phyloP scores from a whole-genome alignment of 2,888 invertebrate species.

The Anodontia alba region DNA sequence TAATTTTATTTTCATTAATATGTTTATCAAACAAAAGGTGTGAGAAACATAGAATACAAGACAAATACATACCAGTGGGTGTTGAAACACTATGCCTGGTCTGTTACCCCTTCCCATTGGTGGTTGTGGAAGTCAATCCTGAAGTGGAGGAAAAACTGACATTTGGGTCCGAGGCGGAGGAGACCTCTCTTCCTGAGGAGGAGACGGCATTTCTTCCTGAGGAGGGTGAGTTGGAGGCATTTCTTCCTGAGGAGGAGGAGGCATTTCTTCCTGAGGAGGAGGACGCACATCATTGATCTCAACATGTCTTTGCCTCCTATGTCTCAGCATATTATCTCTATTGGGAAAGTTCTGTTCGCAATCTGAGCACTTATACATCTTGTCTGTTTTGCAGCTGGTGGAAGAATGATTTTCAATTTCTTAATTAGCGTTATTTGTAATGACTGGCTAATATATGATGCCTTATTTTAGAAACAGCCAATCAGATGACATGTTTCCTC shows the following conservation, averaged over 20 bases:
- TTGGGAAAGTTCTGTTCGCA: constrained; percentile 26
- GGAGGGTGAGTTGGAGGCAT: not conserved
- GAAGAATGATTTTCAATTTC: constrained; percentile 22
- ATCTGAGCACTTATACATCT: constrained; percentile 39
- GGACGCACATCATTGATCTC: not conserved
- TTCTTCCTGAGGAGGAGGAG: constrained; percentile 5
- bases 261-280: too few species aligned
- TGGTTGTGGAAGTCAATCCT: not conserved
- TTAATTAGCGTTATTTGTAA: not conserved
- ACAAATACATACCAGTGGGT: constrained; percentile 20
- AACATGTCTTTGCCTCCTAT: constrained; percentile 14
- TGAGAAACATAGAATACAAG: not conserved
- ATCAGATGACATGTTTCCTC: not conserved
- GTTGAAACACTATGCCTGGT: constrained; percentile 15
- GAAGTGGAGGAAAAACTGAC: not conserved
- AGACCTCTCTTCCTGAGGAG: not conserved
- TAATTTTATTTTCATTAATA: not conserved
- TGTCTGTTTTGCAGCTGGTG: constrained; percentile 5
- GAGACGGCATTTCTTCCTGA: not conserved
- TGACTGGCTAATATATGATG: not conserved
- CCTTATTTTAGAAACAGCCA: not conserved
- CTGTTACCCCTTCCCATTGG: not conserved
- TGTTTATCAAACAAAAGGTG: not conserved
- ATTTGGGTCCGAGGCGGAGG: not conserved
- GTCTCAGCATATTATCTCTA: constrained; percentile 24